Conservation (phyloP, 1,140 invertebrate species). For the Micrasema longulum region DNA sequence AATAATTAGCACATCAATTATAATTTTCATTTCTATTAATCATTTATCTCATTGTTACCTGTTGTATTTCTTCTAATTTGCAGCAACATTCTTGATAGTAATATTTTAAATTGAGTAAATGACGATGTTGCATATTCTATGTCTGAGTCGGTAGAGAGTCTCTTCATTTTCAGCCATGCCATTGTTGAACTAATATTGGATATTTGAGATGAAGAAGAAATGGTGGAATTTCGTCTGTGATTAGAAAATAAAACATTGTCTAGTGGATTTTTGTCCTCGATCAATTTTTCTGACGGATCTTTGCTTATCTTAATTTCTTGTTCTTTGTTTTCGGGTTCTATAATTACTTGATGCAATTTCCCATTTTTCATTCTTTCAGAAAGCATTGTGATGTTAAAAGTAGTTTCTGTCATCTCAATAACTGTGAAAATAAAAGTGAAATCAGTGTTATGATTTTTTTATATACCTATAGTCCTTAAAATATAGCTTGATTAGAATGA, state of each 20-base stretch:
- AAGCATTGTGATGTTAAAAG: conserved; percentile 60
- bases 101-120: conserved; percentile 59
- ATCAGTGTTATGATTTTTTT: no score
- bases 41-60: no score
- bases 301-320: conserved; percentile 6
- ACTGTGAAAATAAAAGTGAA: conserved; percentile 59
- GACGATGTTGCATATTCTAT: conserved; percentile 55
- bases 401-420: conserved; percentile 66
- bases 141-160: conserved; percentile 47
- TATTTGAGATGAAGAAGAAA: conserved; percentile 42
- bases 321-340: conserved; percentile 6
- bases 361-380: conserved; percentile 63
- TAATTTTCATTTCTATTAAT: no score
- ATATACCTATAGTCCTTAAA: no score
- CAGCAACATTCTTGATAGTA: conserved; percentile 58
- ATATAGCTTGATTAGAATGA: no score
- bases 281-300: conserved; percentile 54
- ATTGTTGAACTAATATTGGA: conserved; percentile 52
- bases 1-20: no score
- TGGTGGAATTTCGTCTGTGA: conserved; percentile 47
- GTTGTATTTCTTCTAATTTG: conserved; percentile 59
- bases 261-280: conserved; percentile 55
- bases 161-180: conserved; percentile 48
- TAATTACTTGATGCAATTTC: conserved; percentile 60
- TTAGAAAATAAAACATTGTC: conserved; percentile 54